Conservation (phyloP, 2,113 vertebrate genomes). For the Podarcis cretensis region DNA sequence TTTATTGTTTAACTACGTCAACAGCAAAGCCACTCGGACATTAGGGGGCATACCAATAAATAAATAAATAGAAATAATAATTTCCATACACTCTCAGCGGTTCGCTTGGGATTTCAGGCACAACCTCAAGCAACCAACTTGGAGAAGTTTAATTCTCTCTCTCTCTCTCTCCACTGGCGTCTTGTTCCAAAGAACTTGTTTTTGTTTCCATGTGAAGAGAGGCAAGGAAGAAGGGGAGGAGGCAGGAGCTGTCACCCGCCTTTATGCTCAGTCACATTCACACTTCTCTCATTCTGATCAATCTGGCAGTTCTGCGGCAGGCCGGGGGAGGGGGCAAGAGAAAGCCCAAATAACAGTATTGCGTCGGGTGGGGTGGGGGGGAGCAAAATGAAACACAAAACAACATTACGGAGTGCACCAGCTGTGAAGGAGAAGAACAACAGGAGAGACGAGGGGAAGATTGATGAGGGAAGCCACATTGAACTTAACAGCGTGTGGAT, state of each 20-base stretch:
- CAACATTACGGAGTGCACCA: not conserved
- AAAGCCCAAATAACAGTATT: conserved; percentile 21
- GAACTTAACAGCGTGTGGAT: conserved; percentile 6
- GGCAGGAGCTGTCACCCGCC: not conserved
- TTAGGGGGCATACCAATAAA: too few relatives aligned
- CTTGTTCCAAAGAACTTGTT: conserved; percentile 15
- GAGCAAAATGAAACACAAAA: not conserved
- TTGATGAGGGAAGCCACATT: conserved; percentile 14
- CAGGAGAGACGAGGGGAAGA: not conserved
- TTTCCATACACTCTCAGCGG: too few relatives aligned
- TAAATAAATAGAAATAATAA: too few relatives aligned
- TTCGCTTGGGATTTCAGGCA: too few relatives aligned
- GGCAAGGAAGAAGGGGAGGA: not conserved
- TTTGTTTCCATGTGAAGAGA: conserved; percentile 5
- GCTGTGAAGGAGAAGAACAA: conserved; percentile 34
- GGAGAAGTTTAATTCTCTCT: too few relatives aligned
- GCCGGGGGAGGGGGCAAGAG: not conserved
- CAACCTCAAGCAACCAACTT: too few relatives aligned
- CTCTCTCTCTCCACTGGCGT: too few relatives aligned
- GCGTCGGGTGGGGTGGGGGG: not conserved
- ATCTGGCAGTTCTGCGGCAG: conserved; percentile 28
- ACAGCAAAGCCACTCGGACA: too few relatives aligned
- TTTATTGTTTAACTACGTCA: too few relatives aligned
- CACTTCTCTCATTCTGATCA: conserved; percentile 49
- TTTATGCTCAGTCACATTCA: conserved; percentile 41